Base-by-base conservation (phyloP, 2,797 vertebrate genomes). In the Smutsia temminckii region DNA sequence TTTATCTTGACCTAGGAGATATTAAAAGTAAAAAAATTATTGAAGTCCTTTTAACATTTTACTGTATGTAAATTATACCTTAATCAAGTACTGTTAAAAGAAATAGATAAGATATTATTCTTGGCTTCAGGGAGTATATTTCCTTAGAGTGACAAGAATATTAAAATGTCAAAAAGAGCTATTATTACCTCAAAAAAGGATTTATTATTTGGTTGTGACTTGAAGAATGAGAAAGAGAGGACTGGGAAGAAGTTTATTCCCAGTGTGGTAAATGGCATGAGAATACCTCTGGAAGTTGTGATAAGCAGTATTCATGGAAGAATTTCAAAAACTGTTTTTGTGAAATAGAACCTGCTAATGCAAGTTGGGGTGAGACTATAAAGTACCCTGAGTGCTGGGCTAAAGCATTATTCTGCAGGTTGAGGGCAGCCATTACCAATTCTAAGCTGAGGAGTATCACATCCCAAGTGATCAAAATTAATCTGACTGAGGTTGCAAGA, bases 91-190 rank as follows among this genome's bases (percentile, higher is more conserved):
- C n/a, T 40, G 21, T 51, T 69, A 32, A 86, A 86, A 90, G 61
- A 84, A 59, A 34, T 29, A 69, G 42, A 17, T 80, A 69, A 59
- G 53, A 34, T 69, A 51, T 59, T 59, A 78, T 40, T 66, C 59
- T 40, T 77, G 64, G 40, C 46, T 57, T 64, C 75, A 34, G 37
- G 55, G 55, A 37, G 3, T 74, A 46, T 23, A 74, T 46, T 64
- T 88, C 66, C 78, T 93, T 81, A 57, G 46, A 93, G n/a, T 72
- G 53, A 81, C 78, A 88, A 53, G 64, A 80, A 81, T 64, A 34
- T 46, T 88, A 88, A 72, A 87, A 55, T 32, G 72, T 71, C 51
- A n/a, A n/a, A 63, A 88, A 57, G 64, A 55, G 51, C 49, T 68
- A 57, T 85, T 29, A 57, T 34, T 57, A 32, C 46, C 37, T 89